These are phyloP conservation scores for Fabriciana adippe DNA, from an alignment of 2,888 invertebrate genomes.

Conservation along the genomic window DNA sequence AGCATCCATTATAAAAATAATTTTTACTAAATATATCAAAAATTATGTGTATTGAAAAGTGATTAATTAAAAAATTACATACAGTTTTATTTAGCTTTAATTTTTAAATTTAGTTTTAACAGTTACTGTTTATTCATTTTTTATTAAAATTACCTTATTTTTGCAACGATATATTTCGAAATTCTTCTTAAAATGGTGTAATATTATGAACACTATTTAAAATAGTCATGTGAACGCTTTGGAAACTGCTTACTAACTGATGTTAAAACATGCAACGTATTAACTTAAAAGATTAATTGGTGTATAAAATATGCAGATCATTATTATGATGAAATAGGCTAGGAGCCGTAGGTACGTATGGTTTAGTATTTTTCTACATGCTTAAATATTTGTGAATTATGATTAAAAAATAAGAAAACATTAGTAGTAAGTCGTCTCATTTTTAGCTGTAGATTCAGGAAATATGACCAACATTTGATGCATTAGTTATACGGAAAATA, in stretches of 20 bases:
- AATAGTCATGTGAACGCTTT: conserved; percentile 20
- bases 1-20: no score
- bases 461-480: no score
- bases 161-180: background rate
- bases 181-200: background rate
- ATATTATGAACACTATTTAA: conserved; percentile 19
- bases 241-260: conserved; percentile 34
- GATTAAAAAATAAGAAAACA: no score
- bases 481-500: no score
- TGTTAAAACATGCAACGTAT: conserved; percentile 16
- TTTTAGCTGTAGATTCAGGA: no score
- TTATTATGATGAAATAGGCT: conserved; percentile 33
- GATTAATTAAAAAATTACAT: no score
- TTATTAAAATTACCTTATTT: conserved; percentile 18
- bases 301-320: conserved; percentile 34
- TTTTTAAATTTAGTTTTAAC: background rate
- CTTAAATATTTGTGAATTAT: no score
- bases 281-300: conserved; percentile 33
- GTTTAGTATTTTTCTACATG: no score
- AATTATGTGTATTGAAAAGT: no score
- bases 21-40: no score
- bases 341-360: conserved; percentile 25
- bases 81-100: background rate
- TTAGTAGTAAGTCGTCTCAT: no score
- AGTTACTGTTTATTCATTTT: background rate